These are phyloP conservation scores for Zaprionus tsacasi DNA, from an alignment of 1,140 invertebrate species.

Conservation along the genomic window DNA sequence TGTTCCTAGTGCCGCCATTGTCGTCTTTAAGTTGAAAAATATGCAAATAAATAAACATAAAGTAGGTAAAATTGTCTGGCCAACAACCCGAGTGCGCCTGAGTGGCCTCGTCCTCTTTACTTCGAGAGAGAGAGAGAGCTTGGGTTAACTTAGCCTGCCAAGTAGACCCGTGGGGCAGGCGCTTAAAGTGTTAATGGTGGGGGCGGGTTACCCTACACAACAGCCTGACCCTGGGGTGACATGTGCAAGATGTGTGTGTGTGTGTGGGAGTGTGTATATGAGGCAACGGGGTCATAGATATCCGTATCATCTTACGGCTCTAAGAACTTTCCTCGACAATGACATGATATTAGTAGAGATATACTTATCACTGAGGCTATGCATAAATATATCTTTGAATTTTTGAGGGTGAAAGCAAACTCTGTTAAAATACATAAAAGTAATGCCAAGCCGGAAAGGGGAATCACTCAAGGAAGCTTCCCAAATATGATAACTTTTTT, in stretches of 20 bases:
- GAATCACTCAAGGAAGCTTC: not conserved
- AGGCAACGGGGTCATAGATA: constrained; percentile 20
- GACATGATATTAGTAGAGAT: constrained; percentile 37
- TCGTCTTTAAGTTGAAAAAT: constrained; percentile 82
- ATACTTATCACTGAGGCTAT: constrained; percentile 43
- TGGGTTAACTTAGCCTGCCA: constrained; percentile 38
- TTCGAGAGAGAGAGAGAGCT: constrained; percentile 7
- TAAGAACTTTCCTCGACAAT: constrained; percentile 30
- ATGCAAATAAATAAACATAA: constrained; percentile 81
- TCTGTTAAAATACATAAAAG: not conserved
- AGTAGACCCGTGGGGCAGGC: constrained; percentile 65
- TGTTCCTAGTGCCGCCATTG: constrained; percentile 48
- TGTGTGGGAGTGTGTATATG: constrained; percentile 27
- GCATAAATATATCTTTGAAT: constrained; percentile 13
- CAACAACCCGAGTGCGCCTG: constrained; percentile 68
- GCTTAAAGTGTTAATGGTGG: constrained; percentile 65
- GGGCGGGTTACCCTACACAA: constrained; percentile 31
- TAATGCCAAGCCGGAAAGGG: not conserved
- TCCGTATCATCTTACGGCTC: constrained; percentile 32
- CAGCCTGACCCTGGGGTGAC: constrained; percentile 66
- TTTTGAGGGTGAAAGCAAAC: constrained; percentile 4
- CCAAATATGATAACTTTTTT: not conserved
- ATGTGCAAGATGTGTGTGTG: constrained; percentile 52
- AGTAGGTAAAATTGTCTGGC: constrained; percentile 82
- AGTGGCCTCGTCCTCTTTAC: constrained; percentile 49